phyloP scores from a whole-genome alignment of 2,888 invertebrate genomes.

The Parapristionchus giblindavisi region DNA sequence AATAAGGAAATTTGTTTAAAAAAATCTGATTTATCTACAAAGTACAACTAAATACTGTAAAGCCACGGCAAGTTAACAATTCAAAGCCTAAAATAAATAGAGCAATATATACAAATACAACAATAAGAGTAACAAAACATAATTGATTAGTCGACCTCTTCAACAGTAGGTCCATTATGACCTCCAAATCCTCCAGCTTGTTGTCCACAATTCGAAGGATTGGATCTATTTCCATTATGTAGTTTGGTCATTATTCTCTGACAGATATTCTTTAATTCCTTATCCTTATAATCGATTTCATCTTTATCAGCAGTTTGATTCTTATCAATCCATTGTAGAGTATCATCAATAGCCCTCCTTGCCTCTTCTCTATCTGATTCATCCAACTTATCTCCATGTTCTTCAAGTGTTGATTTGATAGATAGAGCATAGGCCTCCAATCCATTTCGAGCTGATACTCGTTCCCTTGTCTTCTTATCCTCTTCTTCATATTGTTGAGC shows the following conservation, averaged over 20 bases:
- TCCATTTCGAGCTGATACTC: slow-evolving; percentile 82
- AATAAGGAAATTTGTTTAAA: no score
- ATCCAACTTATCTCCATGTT: slow-evolving; percentile 83
- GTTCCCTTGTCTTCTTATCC: slow-evolving; percentile 74
- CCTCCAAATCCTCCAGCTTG: slow-evolving; percentile 40
- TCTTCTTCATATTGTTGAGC: slow-evolving; percentile 86
- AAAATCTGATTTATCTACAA: no score
- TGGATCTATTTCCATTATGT: slow-evolving; percentile 47
- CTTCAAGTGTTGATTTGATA: slow-evolving; percentile 59
- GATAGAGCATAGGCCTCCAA: slow-evolving; percentile 82
- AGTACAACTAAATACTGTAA: no score
- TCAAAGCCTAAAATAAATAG: no score
- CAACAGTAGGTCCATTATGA: slow-evolving; percentile 60
- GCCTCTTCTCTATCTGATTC: slow-evolving; percentile 84
- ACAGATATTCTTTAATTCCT: slow-evolving; percentile 56
- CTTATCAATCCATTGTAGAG: slow-evolving; percentile 79
- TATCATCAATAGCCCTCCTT: slow-evolving; percentile 86
- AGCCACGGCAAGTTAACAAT: no score
- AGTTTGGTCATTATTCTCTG: slow-evolving; percentile 59
- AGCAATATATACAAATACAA: no score
- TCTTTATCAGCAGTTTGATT: slow-evolving; percentile 86
- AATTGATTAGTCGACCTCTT: slow-evolving; percentile 66
- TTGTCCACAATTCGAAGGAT: slow-evolving; percentile 47
- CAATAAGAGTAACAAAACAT: no score
- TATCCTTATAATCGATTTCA: slow-evolving; percentile 73